Evolutionary conservation across 2,888 invertebrate species (phyloP), one percentile per base, ranked within the genome.

Genomic region (Thymelicus acteon): DNA sequence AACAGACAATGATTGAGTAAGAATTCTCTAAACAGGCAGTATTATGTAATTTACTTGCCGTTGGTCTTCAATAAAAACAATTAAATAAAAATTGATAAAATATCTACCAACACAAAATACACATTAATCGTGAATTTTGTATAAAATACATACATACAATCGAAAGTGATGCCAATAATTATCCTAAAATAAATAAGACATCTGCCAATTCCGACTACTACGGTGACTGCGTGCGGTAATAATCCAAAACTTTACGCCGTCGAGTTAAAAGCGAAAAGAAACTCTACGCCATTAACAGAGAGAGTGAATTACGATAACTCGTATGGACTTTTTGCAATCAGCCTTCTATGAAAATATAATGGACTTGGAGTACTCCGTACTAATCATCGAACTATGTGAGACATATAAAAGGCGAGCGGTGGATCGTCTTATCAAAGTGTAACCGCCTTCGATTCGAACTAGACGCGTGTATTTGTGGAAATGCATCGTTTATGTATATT

Each of bases 261-360:
- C n/a, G 8, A 31, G 1, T 0, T 73, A 75, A 70, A 54, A 37
- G 13, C 71, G 39, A 87, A 82, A 82, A 73, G 61, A 60, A 66
- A 75, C 81, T 75, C 72, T 85, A 76, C 12, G 0, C 0, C 10
- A 2, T n/a, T 5, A 3, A 0, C 0, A 7, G 75, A 83, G 77
- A 63, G 74, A 61, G 15, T 24, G 81, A 44, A 79, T 77, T 80
- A 67, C 74, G 54, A 62, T 75, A 72, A 6, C 52, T 24, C 13
- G 10, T 13, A 7, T 8, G 57, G 76, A 81, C 87, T 89, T 89
- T 89, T 89, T 87, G 90, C 87, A 86, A 84, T 83, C 92, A 93
- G 85, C 86, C 85, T 92, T 87, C 87, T 93, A 93, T 92, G 92
- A 93, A 93, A 93, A 92, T 86, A 88, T 93, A 91, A 92, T 93